These are phyloP conservation scores for Bos indicus DNA, from an alignment of 2,113 vertebrate species.

Conservation along the genomic window DNA sequence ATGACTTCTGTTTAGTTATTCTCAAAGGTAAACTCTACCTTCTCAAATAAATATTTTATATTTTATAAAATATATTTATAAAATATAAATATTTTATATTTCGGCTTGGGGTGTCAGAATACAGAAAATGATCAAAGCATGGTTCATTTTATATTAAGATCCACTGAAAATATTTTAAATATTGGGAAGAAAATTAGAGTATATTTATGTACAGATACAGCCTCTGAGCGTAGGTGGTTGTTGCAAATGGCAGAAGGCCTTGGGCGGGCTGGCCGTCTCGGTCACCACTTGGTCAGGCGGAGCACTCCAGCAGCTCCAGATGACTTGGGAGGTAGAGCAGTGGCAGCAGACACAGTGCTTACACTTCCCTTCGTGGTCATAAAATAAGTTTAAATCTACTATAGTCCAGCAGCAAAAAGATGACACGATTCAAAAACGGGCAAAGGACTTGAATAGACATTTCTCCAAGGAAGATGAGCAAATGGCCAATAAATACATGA, in stretches of 20 bases:
- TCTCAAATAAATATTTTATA: neutral
- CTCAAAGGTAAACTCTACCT: neutral
- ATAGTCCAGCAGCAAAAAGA: neutral
- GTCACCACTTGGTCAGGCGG: neutral
- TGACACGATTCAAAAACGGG: neutral
- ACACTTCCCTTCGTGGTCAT: neutral
- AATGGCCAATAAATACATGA: neutral
- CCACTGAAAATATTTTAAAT: neutral
- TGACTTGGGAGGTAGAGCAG: accelerated
- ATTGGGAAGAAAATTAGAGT: no score
- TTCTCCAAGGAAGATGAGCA: neutral
- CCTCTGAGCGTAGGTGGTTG: neutral
- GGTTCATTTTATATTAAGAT: neutral
- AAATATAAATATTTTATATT: neutral
- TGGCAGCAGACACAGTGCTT: no score
- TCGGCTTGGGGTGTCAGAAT: neutral
- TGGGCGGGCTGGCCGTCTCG: accelerated
- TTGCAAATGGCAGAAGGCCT: neutral
- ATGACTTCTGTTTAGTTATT: neutral
- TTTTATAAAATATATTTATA: no score
- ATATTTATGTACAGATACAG: accelerated
- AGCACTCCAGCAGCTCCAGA: accelerated
- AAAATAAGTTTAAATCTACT: neutral
- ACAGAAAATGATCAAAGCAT: neutral
- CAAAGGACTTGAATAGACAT: neutral